phyloP scores from a whole-genome alignment of 2,888 invertebrate genomes.

The Eubasilissa splendida region DNA sequence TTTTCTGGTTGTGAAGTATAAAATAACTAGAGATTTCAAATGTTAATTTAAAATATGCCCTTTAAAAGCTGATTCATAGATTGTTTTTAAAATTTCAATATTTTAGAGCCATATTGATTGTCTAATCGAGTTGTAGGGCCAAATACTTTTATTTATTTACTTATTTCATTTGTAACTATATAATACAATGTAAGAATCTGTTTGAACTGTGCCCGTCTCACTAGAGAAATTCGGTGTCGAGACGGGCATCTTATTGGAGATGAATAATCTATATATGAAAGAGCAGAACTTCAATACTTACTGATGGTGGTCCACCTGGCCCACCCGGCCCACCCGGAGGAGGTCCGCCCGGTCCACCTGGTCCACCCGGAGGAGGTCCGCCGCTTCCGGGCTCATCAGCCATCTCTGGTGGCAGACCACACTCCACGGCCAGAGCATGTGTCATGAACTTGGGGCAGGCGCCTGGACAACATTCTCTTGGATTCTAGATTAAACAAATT shows the following conservation, averaged over 20 bases:
- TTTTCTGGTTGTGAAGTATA: too few species aligned
- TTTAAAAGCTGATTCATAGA: not conserved
- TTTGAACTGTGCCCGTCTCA: too few species aligned
- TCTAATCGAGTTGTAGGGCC: not conserved
- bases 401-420: constrained; percentile 29
- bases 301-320: constrained; percentile 3
- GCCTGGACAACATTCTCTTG: constrained; percentile 22
- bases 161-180: too few species aligned
- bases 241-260: not conserved
- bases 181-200: too few species aligned
- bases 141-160: not conserved
- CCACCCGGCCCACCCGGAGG: not conserved
- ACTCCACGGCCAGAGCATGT: constrained; percentile 1
- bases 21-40: too few species aligned
- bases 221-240: not conserved
- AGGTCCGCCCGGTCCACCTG: not conserved
- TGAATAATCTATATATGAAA: not conserved
- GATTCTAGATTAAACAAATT: not conserved
- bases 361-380: constrained; percentile 3
- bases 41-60: too few species aligned
- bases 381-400: not conserved
- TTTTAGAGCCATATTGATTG: not conserved
- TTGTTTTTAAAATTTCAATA: not conserved
- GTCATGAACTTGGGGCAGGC: constrained; percentile 19
- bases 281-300: not conserved